These are phyloP conservation scores for Melieria omissa DNA, from an alignment of 2,888 invertebrate species.

Conservation along the genomic window DNA sequence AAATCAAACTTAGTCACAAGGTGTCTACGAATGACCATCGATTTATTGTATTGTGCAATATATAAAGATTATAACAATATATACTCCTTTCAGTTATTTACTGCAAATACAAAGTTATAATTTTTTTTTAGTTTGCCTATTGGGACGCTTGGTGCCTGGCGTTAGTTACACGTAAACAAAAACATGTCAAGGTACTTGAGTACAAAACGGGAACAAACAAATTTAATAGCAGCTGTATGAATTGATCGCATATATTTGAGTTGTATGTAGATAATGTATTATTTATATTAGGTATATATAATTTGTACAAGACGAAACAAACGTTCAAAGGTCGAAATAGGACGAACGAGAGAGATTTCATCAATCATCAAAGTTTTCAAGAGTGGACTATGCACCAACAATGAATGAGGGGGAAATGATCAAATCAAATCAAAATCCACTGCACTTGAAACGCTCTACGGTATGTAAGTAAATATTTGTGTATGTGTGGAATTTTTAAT, in stretches of 20 bases:
- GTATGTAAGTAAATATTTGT: slow-evolving; percentile 17
- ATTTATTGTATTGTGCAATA: slow-evolving; percentile 15
- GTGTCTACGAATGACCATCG: not conserved
- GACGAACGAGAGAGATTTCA: slow-evolving; percentile 1
- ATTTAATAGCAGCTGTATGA: slow-evolving; percentile 26
- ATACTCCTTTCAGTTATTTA: too few species aligned
- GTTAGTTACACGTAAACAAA: not conserved
- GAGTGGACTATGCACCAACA: slow-evolving; percentile 26
- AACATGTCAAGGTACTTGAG: slow-evolving; percentile 9
- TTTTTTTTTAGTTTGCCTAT: too few species aligned
- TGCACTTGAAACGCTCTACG: slow-evolving; percentile 1
- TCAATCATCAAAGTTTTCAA: not conserved
- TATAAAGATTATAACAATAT: not conserved
- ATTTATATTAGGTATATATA: slow-evolving; percentile 1
- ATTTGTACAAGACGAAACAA: slow-evolving; percentile 26
- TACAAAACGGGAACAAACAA: slow-evolving; percentile 28
- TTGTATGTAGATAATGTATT: not conserved
- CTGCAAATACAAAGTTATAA: too few species aligned
- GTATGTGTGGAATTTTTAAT: not conserved
- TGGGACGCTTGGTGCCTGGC: too few species aligned
- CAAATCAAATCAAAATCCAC: slow-evolving; percentile 6
- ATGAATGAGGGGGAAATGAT: slow-evolving; percentile 7
- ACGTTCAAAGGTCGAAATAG: slow-evolving; percentile 15
- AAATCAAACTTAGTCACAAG: slow-evolving; percentile 22
- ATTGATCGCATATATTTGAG: slow-evolving; percentile 15